Evolutionary conservation across 2,797 vertebrate genomes (phyloP).

Genomic region (Lophotriccus pileatus): DNA sequence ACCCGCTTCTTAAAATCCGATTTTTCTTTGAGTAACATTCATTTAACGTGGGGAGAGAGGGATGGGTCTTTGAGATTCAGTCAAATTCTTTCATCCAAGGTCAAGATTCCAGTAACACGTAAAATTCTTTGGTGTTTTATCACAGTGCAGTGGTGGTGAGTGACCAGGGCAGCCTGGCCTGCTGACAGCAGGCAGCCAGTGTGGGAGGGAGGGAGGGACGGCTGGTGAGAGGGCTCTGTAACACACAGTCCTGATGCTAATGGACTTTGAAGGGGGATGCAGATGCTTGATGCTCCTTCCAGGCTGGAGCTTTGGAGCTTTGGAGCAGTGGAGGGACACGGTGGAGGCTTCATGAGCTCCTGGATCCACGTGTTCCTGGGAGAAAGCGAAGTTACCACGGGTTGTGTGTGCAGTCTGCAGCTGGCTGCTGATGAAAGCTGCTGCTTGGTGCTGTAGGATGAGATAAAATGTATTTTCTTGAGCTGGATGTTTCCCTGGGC

Average conservation of each 20-base stretch:
- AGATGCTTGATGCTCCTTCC: background rate
- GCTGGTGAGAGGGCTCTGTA: background rate
- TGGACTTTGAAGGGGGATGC: background rate
- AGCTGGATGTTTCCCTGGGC: background rate
- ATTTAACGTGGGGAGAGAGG: background rate
- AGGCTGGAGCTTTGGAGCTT: background rate
- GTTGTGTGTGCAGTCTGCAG: background rate
- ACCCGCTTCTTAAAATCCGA: background rate
- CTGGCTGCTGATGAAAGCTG: background rate
- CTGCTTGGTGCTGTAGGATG: no score
- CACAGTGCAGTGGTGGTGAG: rapidly evolving
- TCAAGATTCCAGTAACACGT: rapidly evolving
- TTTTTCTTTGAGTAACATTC: background rate
- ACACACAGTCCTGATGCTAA: background rate
- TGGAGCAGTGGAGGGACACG: rapidly evolving
- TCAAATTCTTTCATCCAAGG: background rate
- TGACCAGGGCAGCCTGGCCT: background rate
- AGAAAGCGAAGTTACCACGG: rapidly evolving
- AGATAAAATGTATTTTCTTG: background rate
- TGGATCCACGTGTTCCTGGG: rapidly evolving
- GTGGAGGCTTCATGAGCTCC: rapidly evolving
- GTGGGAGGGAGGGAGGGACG: background rate
- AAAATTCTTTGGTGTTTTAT: background rate
- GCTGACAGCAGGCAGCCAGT: background rate
- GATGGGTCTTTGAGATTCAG: background rate